Percentiles rank a stretch among this genome's conserved stretches.
Conservation (phyloP, 2,888 invertebrate genomes). For the Cephalotes varians region DNA sequence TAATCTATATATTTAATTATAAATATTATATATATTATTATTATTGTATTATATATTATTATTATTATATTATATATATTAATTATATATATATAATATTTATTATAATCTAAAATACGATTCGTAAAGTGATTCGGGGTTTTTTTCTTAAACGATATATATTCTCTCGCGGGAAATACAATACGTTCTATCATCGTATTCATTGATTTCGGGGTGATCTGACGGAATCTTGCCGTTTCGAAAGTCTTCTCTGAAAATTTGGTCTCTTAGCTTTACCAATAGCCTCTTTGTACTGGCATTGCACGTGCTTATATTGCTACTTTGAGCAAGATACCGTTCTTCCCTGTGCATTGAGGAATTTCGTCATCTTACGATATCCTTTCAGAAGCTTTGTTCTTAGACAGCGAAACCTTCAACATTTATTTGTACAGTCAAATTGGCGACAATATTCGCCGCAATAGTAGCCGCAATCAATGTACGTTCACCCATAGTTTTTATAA, state of each 20-base stretch:
- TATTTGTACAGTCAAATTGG: not conserved
- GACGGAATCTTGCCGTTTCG: conserved; percentile 9
- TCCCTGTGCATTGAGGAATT: conserved; percentile 22
- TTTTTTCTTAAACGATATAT: conserved; percentile 5
- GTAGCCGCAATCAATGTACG: not conserved
- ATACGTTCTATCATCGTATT: conserved; percentile 38
- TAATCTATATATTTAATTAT: too few species aligned
- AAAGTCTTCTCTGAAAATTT: conserved; percentile 20
- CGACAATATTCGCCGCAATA: not conserved
- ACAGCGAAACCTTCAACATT: not conserved
- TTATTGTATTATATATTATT: too few species aligned
- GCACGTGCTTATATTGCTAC: conserved; percentile 31
- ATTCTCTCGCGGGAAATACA: conserved; percentile 29
- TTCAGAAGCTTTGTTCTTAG: not conserved
- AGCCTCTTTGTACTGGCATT: conserved; percentile 18
- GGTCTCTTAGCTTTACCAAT: conserved; percentile 31
- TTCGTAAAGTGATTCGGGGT: not conserved
- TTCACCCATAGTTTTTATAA: not conserved
- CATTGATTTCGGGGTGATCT: conserved; percentile 34
- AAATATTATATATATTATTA: too few species aligned
- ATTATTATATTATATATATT: too few species aligned
- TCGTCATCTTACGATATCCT: conserved; percentile 16
- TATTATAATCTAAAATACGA: conserved; percentile 1
- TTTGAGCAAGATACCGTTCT: not conserved
- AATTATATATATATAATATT: not conserved